Evolutionary conservation across 2,888 invertebrate species (phyloP), one percentile per base, ranked within the genome.

Genomic region (Caenorhabditis uteleia): DNA sequence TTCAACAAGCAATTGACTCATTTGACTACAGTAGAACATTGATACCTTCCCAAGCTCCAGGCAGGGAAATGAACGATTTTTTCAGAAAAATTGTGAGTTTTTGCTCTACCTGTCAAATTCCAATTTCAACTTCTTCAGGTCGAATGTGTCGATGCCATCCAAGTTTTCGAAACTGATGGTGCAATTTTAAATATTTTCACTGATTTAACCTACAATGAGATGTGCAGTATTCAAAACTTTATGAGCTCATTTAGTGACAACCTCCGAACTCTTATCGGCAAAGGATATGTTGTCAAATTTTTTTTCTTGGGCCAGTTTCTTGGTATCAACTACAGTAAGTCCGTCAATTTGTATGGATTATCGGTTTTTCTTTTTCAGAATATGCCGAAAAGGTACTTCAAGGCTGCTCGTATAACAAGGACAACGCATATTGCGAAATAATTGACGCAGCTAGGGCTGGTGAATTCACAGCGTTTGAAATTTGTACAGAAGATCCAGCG

Each of bases 151-250:
- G 38, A 16, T 10, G 50, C 26, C 10, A 31, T 34, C 12, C 46
- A 34, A 0, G 21, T 45, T 3, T 36, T 5, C 2, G 2, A 5
- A n/a, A n/a, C 16, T 0, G 57, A 45, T 38, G 64, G 29, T 0
- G 56, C 48, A 10, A 34, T 64, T 27, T 7, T 64, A 5, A 64
- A 57, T 31, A 54, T 64, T 29, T 64, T 64, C 38, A 64, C 64
- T 2, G 64, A 64, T 42, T 16, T 64, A 18, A 49, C 57, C 14
- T 48, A 31, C 18, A 29, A 23, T 14, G 64, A 64, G 6, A 27
- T 64, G 3, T 64, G 64, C 23, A 44, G 53, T 16, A 49, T 29
- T 31, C 29, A 42, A 8, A 0, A 14, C 12, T 57, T 64, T 16
- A 38, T 53, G 44, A n/a, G 8, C 4, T 10, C 26, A 12, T 44